Evolutionary conservation across 2,797 vertebrate genomes (phyloP).

Genomic region (Apogon hyalosoma): DNA sequence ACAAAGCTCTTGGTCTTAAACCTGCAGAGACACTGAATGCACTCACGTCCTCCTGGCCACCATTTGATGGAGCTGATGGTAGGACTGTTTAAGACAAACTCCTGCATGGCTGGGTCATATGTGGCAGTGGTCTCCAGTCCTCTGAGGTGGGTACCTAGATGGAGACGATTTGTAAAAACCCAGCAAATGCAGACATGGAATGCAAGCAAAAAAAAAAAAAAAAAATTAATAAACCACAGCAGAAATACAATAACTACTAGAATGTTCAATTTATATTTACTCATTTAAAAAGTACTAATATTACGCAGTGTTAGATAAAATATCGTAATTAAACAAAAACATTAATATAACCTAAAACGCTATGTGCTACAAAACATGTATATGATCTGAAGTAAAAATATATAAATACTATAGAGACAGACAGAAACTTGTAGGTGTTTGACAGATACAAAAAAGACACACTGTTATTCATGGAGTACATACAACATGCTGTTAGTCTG

Average conservation of each 20-base stretch:
- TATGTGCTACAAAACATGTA: too few species aligned
- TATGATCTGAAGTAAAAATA: too few species aligned
- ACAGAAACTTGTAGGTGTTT: slow-evolving; percentile 62
- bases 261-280: too few species aligned
- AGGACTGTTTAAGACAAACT: slow-evolving; percentile 96
- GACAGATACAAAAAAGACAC: slow-evolving; percentile 67
- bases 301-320: too few species aligned
- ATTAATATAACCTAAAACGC: too few species aligned
- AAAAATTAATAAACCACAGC: not conserved
- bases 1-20: not conserved
- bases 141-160: slow-evolving; percentile 93
- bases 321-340: too few species aligned
- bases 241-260: not conserved
- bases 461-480: not conserved
- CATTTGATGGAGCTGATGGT: slow-evolving; percentile 98
- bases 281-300: too few species aligned
- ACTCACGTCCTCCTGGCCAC: slow-evolving; percentile 99
- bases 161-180: slow-evolving; percentile 12
- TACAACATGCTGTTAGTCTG: not conserved
- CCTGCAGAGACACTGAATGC: not conserved
- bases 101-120: slow-evolving; percentile 92
- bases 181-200: slow-evolving; percentile 14
- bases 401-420: too few species aligned
- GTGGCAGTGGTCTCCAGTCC: slow-evolving; percentile 97
- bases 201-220: slow-evolving; percentile 1